Evolutionary conservation across 2,888 invertebrate species (phyloP).

Genomic region (Caenorhabditis plicata): DNA sequence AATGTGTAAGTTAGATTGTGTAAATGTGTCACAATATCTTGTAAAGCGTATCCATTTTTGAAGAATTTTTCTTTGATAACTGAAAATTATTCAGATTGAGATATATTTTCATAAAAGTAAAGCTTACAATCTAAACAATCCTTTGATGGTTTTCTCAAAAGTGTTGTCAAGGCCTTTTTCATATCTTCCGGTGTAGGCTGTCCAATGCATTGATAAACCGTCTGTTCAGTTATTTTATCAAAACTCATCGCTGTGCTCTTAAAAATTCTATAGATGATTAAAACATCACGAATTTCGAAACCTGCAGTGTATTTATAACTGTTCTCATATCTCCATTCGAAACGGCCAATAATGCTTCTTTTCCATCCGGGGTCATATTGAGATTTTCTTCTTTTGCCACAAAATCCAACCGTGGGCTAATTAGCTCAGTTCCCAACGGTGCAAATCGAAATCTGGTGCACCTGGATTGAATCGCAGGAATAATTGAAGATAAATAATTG

Average conservation of each 20-base stretch:
- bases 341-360: slow-evolving; percentile 82
- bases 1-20: slow-evolving; percentile 75
- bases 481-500: slow-evolving; percentile 96
- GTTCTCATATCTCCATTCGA: slow-evolving; percentile 97
- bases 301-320: slow-evolving; percentile 89
- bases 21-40: slow-evolving; percentile 88
- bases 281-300: slow-evolving; percentile 5
- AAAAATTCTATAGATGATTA: slow-evolving; percentile 9
- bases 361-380: slow-evolving; percentile 78
- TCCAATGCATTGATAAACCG: slow-evolving; percentile 92
- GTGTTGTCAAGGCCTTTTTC: slow-evolving; percentile 82
- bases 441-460: slow-evolving; percentile 62
- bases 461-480: slow-evolving; percentile 90
- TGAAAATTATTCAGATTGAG: slow-evolving; percentile 67
- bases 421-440: slow-evolving; percentile 75
- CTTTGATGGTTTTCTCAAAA: slow-evolving; percentile 69
- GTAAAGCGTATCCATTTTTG: slow-evolving; percentile 85
- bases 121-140: slow-evolving; percentile 49
- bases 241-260: slow-evolving; percentile 88
- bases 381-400: slow-evolving; percentile 69
- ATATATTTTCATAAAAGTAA: background rate
- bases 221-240: slow-evolving; percentile 82
- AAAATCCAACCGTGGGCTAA: slow-evolving; percentile 82
- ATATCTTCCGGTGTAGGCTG: slow-evolving; percentile 90
- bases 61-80: slow-evolving; percentile 76